These are phyloP conservation scores for Operophtera brumata DNA, from an alignment of 2,888 invertebrate genomes.

Conservation along the genomic window DNA sequence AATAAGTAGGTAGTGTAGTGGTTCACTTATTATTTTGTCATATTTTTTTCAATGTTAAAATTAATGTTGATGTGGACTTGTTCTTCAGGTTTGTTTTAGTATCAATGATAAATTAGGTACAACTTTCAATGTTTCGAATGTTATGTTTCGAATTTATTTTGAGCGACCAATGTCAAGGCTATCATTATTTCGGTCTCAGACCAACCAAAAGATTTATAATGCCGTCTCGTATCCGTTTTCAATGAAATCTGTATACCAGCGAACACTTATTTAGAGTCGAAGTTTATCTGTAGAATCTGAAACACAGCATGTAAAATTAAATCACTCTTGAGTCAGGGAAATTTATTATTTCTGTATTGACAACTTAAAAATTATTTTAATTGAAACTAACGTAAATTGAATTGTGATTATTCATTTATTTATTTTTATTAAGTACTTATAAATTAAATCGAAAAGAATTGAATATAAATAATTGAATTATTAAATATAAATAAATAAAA, in stretches of 20 bases:
- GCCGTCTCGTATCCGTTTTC: neutral
- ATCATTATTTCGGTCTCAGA: neutral
- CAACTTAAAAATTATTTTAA: too few relatives aligned
- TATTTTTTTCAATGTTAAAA: neutral
- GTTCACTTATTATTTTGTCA: neutral
- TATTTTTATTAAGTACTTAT: too few relatives aligned
- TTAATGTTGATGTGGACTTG: neutral
- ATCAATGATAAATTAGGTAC: neutral
- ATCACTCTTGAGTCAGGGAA: too few relatives aligned
- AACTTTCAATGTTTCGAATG: neutral
- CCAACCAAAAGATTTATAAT: neutral
- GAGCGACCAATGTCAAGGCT: slow-evolving; percentile 5
- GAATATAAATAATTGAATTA: too few relatives aligned
- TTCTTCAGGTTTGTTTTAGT: neutral
- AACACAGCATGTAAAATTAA: neutral
- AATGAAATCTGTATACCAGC: too few relatives aligned
- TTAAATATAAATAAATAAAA: too few relatives aligned
- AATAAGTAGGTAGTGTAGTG: neutral
- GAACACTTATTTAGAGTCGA: too few relatives aligned
- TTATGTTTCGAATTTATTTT: neutral
- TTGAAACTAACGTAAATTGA: too few relatives aligned
- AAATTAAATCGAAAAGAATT: too few relatives aligned
- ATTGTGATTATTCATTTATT: too few relatives aligned
- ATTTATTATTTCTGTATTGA: neutral
- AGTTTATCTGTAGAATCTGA: too few relatives aligned